phyloP scores from a whole-genome alignment of 2,797 vertebrate species.

The Paramormyrops hopkinsi region DNA sequence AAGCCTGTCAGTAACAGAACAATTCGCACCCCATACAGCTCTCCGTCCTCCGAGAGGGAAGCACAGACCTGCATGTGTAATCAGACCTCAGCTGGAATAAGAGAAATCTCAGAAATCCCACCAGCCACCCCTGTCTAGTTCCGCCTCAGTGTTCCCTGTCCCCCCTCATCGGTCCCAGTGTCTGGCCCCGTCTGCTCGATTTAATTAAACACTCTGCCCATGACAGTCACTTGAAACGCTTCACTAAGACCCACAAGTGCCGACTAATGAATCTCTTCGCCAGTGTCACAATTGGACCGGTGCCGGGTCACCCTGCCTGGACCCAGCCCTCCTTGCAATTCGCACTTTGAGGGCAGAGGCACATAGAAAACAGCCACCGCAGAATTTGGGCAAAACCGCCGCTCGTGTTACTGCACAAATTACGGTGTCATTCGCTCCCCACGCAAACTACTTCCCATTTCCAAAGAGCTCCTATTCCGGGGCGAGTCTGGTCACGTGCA shows the following conservation, averaged over 20 bases:
- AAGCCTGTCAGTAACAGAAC: neutral
- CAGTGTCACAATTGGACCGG: neutral
- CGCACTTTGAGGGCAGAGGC: neutral
- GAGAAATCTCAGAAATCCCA: neutral
- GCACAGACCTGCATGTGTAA: neutral
- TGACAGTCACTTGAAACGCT: neutral
- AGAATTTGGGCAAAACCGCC: neutral
- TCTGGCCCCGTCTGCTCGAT: neutral
- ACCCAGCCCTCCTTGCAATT: neutral
- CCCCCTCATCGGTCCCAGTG: neutral
- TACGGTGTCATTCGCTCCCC: neutral
- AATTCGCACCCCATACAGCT: neutral
- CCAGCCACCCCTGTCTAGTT: neutral
- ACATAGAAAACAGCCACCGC: neutral
- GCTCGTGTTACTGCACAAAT: neutral
- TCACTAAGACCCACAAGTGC: neutral
- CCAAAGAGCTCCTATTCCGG: neutral
- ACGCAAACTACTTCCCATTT: neutral
- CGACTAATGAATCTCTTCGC: neutral
- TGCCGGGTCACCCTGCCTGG: neutral
- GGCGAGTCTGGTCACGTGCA: neutral
- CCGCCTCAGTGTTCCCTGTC: neutral
- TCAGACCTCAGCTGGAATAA: neutral
- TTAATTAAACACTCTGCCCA: constrained; percentile 6
- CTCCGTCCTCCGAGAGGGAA: neutral